Conservation (phyloP, 2,113 vertebrate species). For the Lasiurus borealis region DNA sequence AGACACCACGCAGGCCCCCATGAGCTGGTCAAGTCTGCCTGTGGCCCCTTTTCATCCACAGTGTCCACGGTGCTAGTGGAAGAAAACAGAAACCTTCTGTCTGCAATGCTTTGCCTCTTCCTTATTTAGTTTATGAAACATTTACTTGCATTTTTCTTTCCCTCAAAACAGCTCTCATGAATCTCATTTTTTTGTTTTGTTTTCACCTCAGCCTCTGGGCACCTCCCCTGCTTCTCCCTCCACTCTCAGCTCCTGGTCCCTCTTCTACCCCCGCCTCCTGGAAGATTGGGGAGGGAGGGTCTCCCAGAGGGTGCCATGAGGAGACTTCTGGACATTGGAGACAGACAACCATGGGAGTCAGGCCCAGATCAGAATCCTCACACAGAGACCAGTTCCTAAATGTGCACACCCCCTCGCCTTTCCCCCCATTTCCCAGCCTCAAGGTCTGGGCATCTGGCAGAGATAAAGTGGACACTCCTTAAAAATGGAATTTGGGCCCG, state of each 20-base stretch:
- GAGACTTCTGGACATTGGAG: not conserved
- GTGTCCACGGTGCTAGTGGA: too few species aligned
- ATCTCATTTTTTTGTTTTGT: not conserved
- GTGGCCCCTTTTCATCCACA: too few species aligned
- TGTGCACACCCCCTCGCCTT: not conserved
- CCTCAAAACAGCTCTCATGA: not conserved
- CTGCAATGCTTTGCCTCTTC: not conserved
- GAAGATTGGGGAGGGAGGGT: not conserved
- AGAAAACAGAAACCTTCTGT: not conserved
- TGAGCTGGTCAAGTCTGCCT: too few species aligned
- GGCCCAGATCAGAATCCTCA: not conserved
- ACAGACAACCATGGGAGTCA: not conserved
- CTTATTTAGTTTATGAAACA: not conserved
- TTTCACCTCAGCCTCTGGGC: not conserved
- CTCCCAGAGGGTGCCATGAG: too few species aligned
- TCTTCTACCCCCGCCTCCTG: not conserved
- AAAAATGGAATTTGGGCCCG: not conserved
- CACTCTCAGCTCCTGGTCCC: not conserved
- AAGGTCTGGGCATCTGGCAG: not conserved
- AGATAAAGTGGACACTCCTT: not conserved
- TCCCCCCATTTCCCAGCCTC: not conserved
- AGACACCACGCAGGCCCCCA: too few species aligned
- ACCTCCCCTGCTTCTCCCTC: not conserved
- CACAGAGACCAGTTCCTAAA: not conserved
- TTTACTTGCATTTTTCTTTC: not conserved